Conservation (phyloP, 2,113 vertebrate species). For the Vulpes ferrilata region DNA sequence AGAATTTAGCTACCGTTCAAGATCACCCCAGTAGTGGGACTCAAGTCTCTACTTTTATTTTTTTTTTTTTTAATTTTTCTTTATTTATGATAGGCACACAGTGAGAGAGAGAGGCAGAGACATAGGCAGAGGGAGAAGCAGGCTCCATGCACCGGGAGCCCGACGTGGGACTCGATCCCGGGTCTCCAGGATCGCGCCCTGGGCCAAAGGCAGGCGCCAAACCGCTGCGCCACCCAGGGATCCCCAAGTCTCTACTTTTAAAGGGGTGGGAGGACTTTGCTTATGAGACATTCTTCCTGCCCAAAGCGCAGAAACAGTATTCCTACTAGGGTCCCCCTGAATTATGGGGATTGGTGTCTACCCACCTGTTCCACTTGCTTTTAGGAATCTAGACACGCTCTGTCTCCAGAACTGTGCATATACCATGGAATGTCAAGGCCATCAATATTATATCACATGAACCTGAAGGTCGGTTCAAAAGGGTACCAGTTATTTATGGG, state of each 20-base stretch:
- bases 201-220: no score
- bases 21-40: not conserved
- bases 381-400: slow-evolving; percentile 36
- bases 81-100: no score
- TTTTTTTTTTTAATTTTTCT: no score
- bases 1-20: not conserved
- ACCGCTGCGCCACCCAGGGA: no score
- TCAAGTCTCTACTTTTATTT: not conserved
- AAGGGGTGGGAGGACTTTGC: not conserved
- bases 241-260: not conserved
- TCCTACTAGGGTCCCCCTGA: not conserved
- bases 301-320: not conserved
- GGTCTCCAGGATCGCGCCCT: no score
- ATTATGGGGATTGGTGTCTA: not conserved
- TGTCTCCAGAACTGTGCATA: slow-evolving; percentile 2
- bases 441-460: slow-evolving; percentile 63
- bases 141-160: no score
- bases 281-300: not conserved
- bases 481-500: slow-evolving; percentile 61
- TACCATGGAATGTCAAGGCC: slow-evolving; percentile 49
- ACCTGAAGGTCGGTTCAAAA: slow-evolving; percentile 74
- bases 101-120: no score
- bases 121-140: no score
- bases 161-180: no score
- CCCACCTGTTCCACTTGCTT: slow-evolving; percentile 43